phyloP scores from a whole-genome alignment of 2,888 invertebrate genomes.

The Acanthosepion pharaonis region DNA sequence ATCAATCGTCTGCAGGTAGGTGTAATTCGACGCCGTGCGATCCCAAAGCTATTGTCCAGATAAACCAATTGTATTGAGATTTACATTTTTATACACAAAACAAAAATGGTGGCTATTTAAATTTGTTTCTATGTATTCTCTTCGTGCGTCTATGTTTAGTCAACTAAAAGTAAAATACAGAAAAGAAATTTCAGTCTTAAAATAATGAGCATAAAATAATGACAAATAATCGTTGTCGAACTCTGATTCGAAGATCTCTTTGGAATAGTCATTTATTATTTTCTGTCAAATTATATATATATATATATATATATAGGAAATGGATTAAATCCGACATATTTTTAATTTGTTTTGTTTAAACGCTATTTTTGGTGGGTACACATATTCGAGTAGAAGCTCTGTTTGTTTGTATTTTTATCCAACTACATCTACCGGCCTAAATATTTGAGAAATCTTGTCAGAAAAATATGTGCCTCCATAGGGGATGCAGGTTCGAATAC shows the following conservation, averaged over 20 bases:
- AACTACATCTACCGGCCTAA: too few species aligned
- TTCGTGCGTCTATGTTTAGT: not conserved
- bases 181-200: not conserved
- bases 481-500: too few species aligned
- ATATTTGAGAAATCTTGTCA: too few species aligned
- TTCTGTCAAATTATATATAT: not conserved
- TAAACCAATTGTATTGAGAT: not conserved
- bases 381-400: too few species aligned
- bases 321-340: too few species aligned
- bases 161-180: not conserved
- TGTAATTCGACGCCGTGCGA: constrained; percentile 2
- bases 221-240: not conserved
- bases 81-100: constrained; percentile 2
- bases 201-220: not conserved
- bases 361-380: too few species aligned
- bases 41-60: not conserved
- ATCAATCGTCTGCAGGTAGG: not conserved
- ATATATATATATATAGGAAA: too few species aligned
- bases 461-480: too few species aligned
- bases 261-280: not conserved
- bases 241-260: not conserved
- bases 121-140: not conserved
- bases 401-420: too few species aligned
- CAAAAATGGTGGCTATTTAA: not conserved
- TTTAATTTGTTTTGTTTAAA: too few species aligned